Evolutionary conservation across 2,113 vertebrate species (phyloP).

Genomic region (Seriola quinqueradiata): DNA sequence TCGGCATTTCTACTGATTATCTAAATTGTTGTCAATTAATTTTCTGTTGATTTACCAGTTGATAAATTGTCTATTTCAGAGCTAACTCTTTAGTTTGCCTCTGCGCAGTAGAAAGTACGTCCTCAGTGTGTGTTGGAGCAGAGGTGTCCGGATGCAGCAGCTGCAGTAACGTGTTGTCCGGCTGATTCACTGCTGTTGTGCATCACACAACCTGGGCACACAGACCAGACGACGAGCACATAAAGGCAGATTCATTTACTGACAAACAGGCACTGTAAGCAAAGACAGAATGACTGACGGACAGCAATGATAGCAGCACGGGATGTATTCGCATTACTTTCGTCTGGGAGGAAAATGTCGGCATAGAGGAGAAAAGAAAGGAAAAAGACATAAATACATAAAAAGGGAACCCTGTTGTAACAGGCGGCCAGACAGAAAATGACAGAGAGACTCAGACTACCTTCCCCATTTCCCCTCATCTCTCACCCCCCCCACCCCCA

Average conservation of each 20-base stretch:
- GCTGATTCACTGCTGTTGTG: background rate
- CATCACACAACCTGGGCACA: conserved; percentile 1
- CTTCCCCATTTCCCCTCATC: background rate
- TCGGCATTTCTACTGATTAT: too few relatives aligned
- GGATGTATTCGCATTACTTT: conserved; percentile 3
- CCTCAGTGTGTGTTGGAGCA: background rate
- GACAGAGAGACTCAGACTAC: conserved; percentile 43
- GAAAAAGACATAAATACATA: conserved; percentile 20
- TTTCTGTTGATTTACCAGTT: too few relatives aligned
- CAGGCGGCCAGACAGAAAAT: conserved; percentile 60
- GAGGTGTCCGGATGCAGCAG: background rate
- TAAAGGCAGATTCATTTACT: conserved; percentile 4
- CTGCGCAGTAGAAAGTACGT: too few relatives aligned
- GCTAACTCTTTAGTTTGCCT: too few relatives aligned
- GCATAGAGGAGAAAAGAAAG: conserved; percentile 1
- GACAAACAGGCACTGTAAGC: conserved; percentile 5
- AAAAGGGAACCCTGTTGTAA: conserved; percentile 32
- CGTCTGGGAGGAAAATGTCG: conserved; percentile 41
- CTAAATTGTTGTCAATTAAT: too few relatives aligned
- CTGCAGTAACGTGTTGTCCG: background rate
- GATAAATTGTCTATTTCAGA: too few relatives aligned
- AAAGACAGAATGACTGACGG: conserved; percentile 1
- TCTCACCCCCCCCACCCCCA: background rate
- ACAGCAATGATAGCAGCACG: background rate
- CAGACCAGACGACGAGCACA: background rate